Evolutionary conservation across 2,888 invertebrate species (phyloP).

Genomic region (Papilio demoleus): DNA sequence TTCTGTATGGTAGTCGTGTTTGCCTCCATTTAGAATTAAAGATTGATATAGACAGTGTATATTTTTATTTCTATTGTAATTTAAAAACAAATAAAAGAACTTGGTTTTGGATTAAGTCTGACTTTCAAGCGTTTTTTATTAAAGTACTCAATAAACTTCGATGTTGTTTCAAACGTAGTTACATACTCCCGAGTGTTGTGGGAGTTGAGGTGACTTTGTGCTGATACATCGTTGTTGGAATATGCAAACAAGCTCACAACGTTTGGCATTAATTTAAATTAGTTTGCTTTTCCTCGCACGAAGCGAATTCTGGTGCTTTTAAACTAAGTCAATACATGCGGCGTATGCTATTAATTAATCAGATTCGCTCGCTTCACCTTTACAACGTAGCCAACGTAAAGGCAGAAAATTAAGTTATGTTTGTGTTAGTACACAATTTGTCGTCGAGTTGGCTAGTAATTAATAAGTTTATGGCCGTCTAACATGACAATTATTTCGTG

Average conservation of each 20-base stretch:
- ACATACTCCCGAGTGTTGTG: conserved; percentile 7
- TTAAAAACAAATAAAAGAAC: too few relatives aligned
- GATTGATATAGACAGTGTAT: background rate
- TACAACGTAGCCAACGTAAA: background rate
- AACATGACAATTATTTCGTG: background rate
- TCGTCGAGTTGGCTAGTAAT: background rate
- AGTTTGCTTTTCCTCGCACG: conserved; percentile 20
- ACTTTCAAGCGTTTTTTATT: too few relatives aligned
- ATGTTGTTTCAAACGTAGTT: background rate
- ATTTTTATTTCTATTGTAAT: background rate
- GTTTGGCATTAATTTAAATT: conserved; percentile 24
- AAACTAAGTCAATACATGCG: conserved; percentile 17
- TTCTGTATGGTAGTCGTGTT: background rate
- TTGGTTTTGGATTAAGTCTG: too few relatives aligned
- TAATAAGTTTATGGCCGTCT: background rate
- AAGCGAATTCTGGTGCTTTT: conserved; percentile 7
- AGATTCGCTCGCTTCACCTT: conserved; percentile 17
- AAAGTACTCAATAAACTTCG: too few relatives aligned
- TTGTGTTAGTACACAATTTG: conserved; percentile 11
- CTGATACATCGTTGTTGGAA: conserved; percentile 3
- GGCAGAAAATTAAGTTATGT: background rate
- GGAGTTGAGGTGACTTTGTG: conserved; percentile 21
- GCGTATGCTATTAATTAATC: conserved; percentile 12
- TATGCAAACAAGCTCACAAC: conserved; percentile 12
- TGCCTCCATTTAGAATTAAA: background rate